Evolutionary conservation across 92 coral and sea anemone genomes (phyloP), one percentile per base, ranked within the genome.

Genomic region (Paragorgia papillata): DNA sequence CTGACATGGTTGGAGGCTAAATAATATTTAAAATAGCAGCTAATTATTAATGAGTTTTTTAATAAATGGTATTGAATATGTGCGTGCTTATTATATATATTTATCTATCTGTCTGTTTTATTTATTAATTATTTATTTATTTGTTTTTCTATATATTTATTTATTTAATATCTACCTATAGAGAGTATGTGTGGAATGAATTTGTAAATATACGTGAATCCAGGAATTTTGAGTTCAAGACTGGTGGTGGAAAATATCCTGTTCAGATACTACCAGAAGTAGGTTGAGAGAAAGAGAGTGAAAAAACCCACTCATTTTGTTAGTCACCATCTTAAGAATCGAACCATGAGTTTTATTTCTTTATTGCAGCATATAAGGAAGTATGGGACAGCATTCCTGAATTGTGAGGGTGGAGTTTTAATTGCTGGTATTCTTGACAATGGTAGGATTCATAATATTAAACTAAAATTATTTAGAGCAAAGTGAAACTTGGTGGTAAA

Each of bases 231-330:
- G 97, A 92, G 27, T 92, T 92, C 50, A 92, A 92, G 69, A 88
- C 97, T 17, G 97, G 96, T 7, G 97, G 97, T 15, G 97, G 97
- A 6, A 84, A 82, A 33, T 92, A 92, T 25, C 90, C 95, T 0
- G 80, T 83, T 2, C 85, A 71, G 5, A 85, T 92, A 0, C 62
- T 89, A 8, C 97, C 97, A 25, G 88, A 92, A 92, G 97, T 92
- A 80, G 31, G 62, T 51, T 22, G 4, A 56, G 18, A 56, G 31
- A 56, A 3, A 51, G 4, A 17, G 9, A 17, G 26, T 51, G 58
- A 37, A 37, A n/a, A 46, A 46, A 46, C 2, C 7, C 9, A 15
- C 15, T 6, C 53, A 46, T 6, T 2, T 6, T 46, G 53, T 46
- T 6, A 46, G 9, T n/a, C n/a, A n/a, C n/a, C n/a, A n/a, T n/a